phyloP scores from a whole-genome alignment of 2,797 vertebrate species.

The Neostethus bicornis region DNA sequence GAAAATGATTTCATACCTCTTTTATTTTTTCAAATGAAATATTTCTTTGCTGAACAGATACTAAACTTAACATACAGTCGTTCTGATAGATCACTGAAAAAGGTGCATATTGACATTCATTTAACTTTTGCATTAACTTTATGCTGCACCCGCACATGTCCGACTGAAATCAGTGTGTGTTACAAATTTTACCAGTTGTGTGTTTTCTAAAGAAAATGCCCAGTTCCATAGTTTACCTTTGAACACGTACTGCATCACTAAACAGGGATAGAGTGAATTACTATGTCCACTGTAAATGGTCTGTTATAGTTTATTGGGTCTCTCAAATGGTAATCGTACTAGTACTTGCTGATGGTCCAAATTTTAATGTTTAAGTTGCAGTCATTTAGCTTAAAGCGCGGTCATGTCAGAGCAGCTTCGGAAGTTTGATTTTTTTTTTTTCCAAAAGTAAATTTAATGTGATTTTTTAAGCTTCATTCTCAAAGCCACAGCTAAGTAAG shows the following conservation, averaged over 20 bases:
- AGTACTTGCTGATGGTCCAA: not conserved
- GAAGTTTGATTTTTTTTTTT: not conserved
- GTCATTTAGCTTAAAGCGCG: not conserved
- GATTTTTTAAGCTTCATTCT: not conserved
- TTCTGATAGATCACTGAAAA: constrained; percentile 1
- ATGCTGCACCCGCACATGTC: constrained; percentile 30
- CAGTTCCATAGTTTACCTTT: not conserved
- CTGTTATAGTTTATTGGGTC: not conserved
- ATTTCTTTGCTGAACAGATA: not conserved
- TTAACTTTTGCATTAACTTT: constrained; percentile 44
- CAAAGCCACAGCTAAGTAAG: not conserved
- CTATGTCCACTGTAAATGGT: no score
- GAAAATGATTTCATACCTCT: no score
- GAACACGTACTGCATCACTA: no score
- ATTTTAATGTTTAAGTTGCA: not conserved
- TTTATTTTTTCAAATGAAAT: no score
- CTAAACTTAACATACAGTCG: not conserved
- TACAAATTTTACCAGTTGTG: no score
- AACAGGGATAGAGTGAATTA: no score
- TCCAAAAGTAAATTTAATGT: not conserved
- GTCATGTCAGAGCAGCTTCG: not conserved
- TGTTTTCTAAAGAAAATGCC: not conserved
- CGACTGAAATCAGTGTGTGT: not conserved
- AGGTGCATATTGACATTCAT: constrained; percentile 5
- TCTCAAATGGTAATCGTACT: not conserved